phyloP scores from a whole-genome alignment of 2,888 invertebrate species.

The Drosophila austrosaltans region DNA sequence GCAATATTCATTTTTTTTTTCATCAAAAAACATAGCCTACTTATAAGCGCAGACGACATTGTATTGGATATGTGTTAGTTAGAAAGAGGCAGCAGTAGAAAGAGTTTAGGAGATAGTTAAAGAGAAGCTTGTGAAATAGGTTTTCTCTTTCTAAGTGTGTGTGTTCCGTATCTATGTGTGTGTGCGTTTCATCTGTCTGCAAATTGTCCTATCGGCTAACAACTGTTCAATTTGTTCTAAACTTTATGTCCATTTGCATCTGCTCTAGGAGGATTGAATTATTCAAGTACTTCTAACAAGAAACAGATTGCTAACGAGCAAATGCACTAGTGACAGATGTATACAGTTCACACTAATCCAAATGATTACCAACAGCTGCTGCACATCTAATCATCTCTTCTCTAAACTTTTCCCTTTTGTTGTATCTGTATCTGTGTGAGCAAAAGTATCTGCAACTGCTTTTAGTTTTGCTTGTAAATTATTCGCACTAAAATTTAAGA shows the following conservation, averaged over 20 bases:
- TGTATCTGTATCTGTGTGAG: too few relatives aligned
- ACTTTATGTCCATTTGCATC: neutral
- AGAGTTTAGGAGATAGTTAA: constrained; percentile 18
- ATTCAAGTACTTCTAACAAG: constrained; percentile 28
- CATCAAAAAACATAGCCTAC: constrained; percentile 25
- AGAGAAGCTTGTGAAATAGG: constrained; percentile 22
- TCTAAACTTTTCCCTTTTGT: neutral
- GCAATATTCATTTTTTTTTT: constrained; percentile 18
- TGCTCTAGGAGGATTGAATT: constrained; percentile 9
- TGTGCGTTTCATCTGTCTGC: neutral
- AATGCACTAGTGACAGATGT: too few relatives aligned
- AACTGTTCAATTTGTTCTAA: too few relatives aligned
- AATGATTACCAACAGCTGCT: too few relatives aligned
- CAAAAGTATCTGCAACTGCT: too few relatives aligned
- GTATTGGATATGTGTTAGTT: neutral
- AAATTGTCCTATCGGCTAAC: too few relatives aligned
- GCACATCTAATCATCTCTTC: neutral
- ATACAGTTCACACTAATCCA: too few relatives aligned
- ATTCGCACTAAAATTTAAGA: neutral
- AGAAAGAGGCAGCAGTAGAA: constrained; percentile 26
- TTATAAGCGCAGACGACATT: constrained; percentile 22
- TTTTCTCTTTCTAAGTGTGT: constrained; percentile 15
- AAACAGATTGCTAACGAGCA: too few relatives aligned
- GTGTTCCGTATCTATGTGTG: constrained; percentile 31
- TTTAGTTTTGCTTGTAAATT: neutral